Conservation (phyloP, 2,113 vertebrate genomes). For the Damaliscus lunatus region DNA sequence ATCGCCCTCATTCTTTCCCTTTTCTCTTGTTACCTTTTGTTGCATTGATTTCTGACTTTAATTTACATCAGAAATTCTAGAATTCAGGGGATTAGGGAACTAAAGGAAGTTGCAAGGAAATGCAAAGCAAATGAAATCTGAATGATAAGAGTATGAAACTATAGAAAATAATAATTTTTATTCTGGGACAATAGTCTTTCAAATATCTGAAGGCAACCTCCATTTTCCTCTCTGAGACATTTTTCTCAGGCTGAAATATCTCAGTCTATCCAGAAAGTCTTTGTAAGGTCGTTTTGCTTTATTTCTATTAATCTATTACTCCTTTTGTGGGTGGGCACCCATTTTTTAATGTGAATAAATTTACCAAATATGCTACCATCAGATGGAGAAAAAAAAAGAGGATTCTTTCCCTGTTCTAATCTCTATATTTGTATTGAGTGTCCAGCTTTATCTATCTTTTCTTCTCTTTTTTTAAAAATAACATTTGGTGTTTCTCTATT, state of each 20-base stretch:
- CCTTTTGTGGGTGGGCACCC: neutral
- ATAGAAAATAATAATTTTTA: neutral
- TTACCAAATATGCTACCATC: neutral
- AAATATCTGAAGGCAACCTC: neutral
- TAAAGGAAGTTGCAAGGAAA: neutral
- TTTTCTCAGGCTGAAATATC: neutral
- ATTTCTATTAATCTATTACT: neutral
- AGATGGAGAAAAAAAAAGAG: neutral
- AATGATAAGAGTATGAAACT: neutral
- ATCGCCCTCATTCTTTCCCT: neutral
- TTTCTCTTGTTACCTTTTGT: neutral
- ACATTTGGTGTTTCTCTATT: neutral
- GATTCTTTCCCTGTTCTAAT: neutral
- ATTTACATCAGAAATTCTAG: neutral
- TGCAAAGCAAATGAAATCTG: neutral
- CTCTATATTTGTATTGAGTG: neutral
- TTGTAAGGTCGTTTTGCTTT: neutral
- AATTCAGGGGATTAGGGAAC: neutral
- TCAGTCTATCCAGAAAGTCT: neutral
- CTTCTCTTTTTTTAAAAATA: neutral
- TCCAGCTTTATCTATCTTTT: neutral
- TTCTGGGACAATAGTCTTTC: neutral
- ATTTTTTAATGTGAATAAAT: neutral
- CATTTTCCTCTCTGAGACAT: neutral
- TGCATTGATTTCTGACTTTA: neutral